A percentile compares a stretch with the other conserved stretches of the same genome.
These are phyloP conservation scores for Carcharodon carcharias DNA, from an alignment of 2,797 vertebrate genomes.

Conservation along the genomic window DNA sequence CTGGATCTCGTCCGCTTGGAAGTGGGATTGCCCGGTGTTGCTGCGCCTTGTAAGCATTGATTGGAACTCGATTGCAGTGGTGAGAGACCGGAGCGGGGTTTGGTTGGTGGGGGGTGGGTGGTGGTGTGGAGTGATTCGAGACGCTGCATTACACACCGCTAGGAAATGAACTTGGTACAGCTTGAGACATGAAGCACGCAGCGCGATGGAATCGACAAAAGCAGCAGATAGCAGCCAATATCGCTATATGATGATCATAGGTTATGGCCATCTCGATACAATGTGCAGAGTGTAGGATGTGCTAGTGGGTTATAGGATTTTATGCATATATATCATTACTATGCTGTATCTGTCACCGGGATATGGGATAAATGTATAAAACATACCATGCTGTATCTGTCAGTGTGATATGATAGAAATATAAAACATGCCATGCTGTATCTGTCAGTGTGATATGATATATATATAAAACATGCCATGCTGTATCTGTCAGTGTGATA, in stretches of 20 bases:
- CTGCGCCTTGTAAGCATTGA: background rate
- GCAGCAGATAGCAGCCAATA: background rate
- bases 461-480: background rate
- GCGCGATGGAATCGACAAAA: background rate
- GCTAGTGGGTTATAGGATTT: background rate
- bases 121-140: background rate
- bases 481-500: too few species aligned
- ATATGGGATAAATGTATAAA: too few species aligned
- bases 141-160: background rate
- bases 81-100: too few species aligned
- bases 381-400: too few species aligned
- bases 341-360: too few species aligned
- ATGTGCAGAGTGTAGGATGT: background rate
- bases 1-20: background rate
- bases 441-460: background rate
- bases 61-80: background rate
- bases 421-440: background rate
- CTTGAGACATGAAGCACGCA: background rate
- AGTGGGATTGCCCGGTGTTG: background rate
- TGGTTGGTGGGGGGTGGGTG: too few species aligned
- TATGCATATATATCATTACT: background rate
- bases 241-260: background rate
- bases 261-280: background rate
- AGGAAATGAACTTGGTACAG: background rate
- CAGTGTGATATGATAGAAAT: too few species aligned